Evolutionary conservation across 2,113 vertebrate genomes (phyloP), one percentile per base, ranked within the genome.

Genomic region (Colaptes auratus): DNA sequence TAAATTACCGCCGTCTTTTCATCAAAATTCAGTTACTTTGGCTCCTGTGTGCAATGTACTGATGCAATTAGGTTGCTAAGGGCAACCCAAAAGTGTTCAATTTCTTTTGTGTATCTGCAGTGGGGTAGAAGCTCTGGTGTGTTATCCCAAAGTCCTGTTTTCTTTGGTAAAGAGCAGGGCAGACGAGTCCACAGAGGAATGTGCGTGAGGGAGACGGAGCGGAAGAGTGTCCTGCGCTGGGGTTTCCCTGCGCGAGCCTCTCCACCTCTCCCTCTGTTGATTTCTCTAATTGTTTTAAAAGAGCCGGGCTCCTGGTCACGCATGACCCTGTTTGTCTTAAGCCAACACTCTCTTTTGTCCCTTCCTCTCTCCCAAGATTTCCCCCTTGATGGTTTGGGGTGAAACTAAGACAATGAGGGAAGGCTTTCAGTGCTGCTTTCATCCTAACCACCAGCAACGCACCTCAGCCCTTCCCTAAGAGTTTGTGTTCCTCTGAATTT

Each of bases 11-110:
- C 99, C 98, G 99, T 99, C 99, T 99, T 99, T 99, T 99, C 99
- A 99, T 99, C 99, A 99, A 99, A 99, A 99, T 99, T 99, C 99
- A 99, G 99, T 99, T 99, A 99, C 99, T 99, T 99, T 99, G 99
- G 99, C 99, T 99, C 99, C 99, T 99, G 98, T 99, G 99, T 98
- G 99, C 99, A 99, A 98, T 99, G 99, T 99, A 99, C 99, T 99
- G 99, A 99, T 99, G 99, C 99, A 99, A 99, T 99, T 99, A 99
- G 99, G 99, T 99, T 99, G 99, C 99, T 98, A 98, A 98, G 98
- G 99, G 99, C 98, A 99, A 99, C 99, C 98, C 98, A 98, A 99
- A 99, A 99, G 99, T 99, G 98, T 99, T 99, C 98, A 98, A 98
- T 99, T 99, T 99, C 99, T 99, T 99, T 99, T 99, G 98, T 99